phyloP scores from a whole-genome alignment of 2,888 invertebrate species.

The Clistopyga incitator region DNA sequence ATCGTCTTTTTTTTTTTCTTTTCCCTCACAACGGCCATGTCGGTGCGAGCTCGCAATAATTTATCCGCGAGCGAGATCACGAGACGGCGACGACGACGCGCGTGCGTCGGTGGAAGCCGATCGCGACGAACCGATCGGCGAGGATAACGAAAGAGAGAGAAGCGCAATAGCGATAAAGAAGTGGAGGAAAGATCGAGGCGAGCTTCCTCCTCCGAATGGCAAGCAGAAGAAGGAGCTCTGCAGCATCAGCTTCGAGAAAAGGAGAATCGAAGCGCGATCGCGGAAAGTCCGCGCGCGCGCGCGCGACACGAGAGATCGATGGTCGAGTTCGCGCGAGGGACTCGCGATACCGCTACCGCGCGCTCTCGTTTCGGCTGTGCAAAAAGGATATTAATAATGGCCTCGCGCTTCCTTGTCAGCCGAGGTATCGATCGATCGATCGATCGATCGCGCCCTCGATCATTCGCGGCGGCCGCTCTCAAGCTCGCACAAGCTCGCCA shows the following conservation, averaged over 20 bases:
- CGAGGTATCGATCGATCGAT: conserved; percentile 48
- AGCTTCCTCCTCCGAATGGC: conserved; percentile 16
- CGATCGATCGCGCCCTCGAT: conserved; percentile 57
- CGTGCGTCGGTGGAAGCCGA: conserved; percentile 70
- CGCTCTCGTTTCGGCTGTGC: conserved; percentile 64
- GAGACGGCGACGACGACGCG: conserved; percentile 68
- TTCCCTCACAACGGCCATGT: conserved; percentile 71
- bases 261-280: conserved; percentile 60
- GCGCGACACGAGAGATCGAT: conserved; percentile 69
- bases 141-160: too few relatives aligned
- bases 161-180: conserved; percentile 32
- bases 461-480: conserved; percentile 42
- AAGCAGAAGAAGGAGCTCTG: conserved; percentile 46
- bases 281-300: conserved; percentile 56
- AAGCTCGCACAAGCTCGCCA: background rate
- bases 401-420: conserved; percentile 66
- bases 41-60: conserved; percentile 68
- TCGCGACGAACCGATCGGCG: conserved; percentile 2
- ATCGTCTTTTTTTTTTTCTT: conserved; percentile 59
- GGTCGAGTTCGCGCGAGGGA: conserved; percentile 66
- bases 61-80: conserved; percentile 65
- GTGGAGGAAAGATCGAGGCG: conserved; percentile 40
- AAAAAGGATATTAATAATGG: conserved; percentile 72
- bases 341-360: conserved; percentile 47
- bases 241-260: conserved; percentile 39